Evolutionary conservation across 2,888 invertebrate genomes (phyloP).

Genomic region (Ditylenchus weischeri): DNA sequence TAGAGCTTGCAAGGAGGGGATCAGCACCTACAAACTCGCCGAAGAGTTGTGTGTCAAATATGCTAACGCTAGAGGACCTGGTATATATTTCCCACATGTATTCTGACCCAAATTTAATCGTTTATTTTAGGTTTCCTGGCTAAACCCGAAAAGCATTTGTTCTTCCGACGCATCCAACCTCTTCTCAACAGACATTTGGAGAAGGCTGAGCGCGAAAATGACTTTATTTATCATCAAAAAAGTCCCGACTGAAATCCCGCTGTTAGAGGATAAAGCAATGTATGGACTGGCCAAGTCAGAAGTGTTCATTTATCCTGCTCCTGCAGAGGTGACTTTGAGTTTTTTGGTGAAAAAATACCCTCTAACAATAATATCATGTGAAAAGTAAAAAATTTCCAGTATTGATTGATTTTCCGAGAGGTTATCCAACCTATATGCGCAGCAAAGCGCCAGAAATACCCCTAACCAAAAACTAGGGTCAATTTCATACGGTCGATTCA

Average conservation of each 20-base stretch:
- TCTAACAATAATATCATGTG: too few relatives aligned
- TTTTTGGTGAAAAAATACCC: constrained; percentile 58
- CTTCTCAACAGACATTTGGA: constrained; percentile 66
- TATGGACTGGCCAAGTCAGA: constrained; percentile 68
- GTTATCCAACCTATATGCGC: too few relatives aligned
- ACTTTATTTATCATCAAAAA: constrained; percentile 70
- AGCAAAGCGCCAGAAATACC: too few relatives aligned
- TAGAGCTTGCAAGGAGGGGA: constrained; percentile 66
- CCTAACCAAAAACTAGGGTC: too few relatives aligned
- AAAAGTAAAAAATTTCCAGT: too few relatives aligned
- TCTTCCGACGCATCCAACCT: constrained; percentile 67
- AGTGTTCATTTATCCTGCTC: constrained; percentile 64
- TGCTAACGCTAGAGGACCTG: constrained; percentile 65
- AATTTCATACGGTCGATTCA: too few relatives aligned
- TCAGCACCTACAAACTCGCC: constrained; percentile 59
- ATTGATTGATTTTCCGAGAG: too few relatives aligned
- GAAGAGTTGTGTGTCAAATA: constrained; percentile 65
- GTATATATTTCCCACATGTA: constrained; percentile 50
- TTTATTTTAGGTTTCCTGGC: constrained; percentile 60
- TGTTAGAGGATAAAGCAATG: constrained; percentile 66
- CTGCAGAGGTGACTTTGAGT: constrained; percentile 59
- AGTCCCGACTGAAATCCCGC: constrained; percentile 66
- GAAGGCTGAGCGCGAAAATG: constrained; percentile 69
- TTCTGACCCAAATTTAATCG: not conserved
- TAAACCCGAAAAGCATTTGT: constrained; percentile 67